Base-by-base conservation (phyloP, 2,888 invertebrate species). In the Athetis lepigone region DNA sequence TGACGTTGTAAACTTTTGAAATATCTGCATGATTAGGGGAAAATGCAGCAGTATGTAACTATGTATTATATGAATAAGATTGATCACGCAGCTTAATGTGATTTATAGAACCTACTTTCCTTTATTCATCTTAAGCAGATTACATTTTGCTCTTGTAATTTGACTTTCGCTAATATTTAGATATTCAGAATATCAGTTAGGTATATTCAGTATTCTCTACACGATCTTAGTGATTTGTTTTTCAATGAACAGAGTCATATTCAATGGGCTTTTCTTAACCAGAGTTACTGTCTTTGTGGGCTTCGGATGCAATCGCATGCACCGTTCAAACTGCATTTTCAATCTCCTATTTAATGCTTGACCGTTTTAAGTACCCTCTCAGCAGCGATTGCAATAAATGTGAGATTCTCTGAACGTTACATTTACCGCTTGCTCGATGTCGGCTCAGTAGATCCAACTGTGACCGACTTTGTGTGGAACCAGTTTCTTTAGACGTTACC, bases 391-490 rank as follows among this genome's bases (percentile, higher is more conserved):
- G 72, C 73, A 77, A 76, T 71, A 65, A 71, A 77, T 72, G 61
- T 66, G 67, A 70, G 72, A 66, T 77, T 71, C 74, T 68, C 68
- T 36, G 52, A 79, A 70, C 66, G 66, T 81, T 81, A 75, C 43
- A 80, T 84, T 82, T 84, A 85, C 83, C 84, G 82, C 79, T 87
- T 79, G 69, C 46, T n/a, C 13, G 33, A 33, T 55, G 46, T 58
- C 52, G 42, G 55, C 75, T 65, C 46, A 46, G 52, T 78, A 68
- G 60, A 59, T 57, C 62, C 64, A 61, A 67, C 61, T 64, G 60
- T 71, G 90, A 88, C 89, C 90, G 88, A 90, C 85, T 80, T 72
- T 65, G 63, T 71, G 68, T 72, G 67, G 80, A 89, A 92, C 93
- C 88, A 83, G 92, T 93, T 93, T 83, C 70, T 78, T 77, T 79